Conservation (phyloP, 2,888 invertebrate species). For the Morinoia aosen region DNA sequence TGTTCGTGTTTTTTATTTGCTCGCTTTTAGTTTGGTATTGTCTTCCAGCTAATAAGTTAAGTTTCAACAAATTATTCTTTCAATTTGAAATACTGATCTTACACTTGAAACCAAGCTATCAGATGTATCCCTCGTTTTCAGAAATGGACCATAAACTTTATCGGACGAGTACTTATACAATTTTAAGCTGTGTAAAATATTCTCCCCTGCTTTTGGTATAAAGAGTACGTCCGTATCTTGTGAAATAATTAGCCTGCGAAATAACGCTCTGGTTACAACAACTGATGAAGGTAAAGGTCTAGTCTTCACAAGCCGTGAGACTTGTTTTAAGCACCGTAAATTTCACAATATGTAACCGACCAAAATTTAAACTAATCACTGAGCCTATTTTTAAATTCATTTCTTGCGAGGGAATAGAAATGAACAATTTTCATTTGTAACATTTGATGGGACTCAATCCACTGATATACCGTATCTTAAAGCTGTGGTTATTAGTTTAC, state of each 20-base stretch:
- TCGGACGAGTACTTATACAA: background rate
- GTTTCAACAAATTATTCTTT: background rate
- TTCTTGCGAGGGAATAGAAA: background rate
- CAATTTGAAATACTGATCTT: background rate
- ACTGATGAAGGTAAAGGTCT: background rate
- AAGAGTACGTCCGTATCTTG: background rate
- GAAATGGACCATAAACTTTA: background rate
- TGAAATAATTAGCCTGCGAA: background rate
- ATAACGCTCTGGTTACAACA: background rate
- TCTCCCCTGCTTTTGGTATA: background rate
- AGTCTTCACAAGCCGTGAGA: background rate
- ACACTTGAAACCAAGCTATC: background rate
- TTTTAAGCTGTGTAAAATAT: background rate
- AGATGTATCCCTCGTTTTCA: background rate
- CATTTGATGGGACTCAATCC: too few relatives aligned
- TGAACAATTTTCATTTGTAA: background rate
- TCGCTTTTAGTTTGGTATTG: too few relatives aligned
- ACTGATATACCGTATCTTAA: too few relatives aligned
- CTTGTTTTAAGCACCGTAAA: background rate
- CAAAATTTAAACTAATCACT: background rate
- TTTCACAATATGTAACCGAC: background rate
- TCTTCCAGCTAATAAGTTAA: background rate
- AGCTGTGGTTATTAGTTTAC: too few relatives aligned
- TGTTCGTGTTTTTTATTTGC: too few relatives aligned
- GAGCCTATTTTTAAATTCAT: background rate